Evolutionary conservation across 2,113 vertebrate species (phyloP).

Genomic region (Scytalopus superciliaris): DNA sequence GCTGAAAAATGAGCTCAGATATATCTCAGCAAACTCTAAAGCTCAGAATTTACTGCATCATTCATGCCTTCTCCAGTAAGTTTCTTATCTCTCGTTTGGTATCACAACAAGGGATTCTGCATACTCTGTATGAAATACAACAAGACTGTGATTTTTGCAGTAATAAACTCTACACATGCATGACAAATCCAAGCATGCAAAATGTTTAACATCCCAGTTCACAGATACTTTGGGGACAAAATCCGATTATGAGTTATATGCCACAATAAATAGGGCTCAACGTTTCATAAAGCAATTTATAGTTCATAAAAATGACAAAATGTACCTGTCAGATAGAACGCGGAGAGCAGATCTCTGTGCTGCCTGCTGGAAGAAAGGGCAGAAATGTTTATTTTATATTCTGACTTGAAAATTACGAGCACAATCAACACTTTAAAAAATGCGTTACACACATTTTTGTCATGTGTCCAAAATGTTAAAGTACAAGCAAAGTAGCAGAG

Average conservation of each 20-base stretch:
- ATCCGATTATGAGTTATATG: slow-evolving; percentile 82
- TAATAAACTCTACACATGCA: slow-evolving; percentile 79
- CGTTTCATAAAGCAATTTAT: slow-evolving; percentile 85
- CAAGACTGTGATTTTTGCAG: slow-evolving; percentile 65
- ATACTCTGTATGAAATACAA: slow-evolving; percentile 78
- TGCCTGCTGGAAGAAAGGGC: slow-evolving; percentile 83
- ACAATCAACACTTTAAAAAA: slow-evolving; percentile 74
- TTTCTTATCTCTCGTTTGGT: slow-evolving; percentile 73
- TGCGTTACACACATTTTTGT: slow-evolving; percentile 67
- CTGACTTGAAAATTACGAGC: slow-evolving; percentile 77
- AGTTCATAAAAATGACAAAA: slow-evolving; percentile 87
- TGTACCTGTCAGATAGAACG: slow-evolving; percentile 82
- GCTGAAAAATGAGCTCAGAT: slow-evolving; percentile 73
- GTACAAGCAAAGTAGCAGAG: slow-evolving; percentile 34
- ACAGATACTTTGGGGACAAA: slow-evolving; percentile 79
- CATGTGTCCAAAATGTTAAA: slow-evolving; percentile 68
- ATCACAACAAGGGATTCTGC: slow-evolving; percentile 74
- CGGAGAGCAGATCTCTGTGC: slow-evolving; percentile 80
- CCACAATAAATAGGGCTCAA: slow-evolving; percentile 83
- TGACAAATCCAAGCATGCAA: slow-evolving; percentile 81
- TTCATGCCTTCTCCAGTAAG: slow-evolving; percentile 61
- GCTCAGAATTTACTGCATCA: slow-evolving; percentile 72
- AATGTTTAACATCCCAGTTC: slow-evolving; percentile 81
- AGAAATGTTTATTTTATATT: slow-evolving; percentile 83
- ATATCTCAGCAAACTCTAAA: slow-evolving; percentile 65